phyloP scores from a whole-genome alignment of 2,113 vertebrate species.

The Trogon surrucura region DNA sequence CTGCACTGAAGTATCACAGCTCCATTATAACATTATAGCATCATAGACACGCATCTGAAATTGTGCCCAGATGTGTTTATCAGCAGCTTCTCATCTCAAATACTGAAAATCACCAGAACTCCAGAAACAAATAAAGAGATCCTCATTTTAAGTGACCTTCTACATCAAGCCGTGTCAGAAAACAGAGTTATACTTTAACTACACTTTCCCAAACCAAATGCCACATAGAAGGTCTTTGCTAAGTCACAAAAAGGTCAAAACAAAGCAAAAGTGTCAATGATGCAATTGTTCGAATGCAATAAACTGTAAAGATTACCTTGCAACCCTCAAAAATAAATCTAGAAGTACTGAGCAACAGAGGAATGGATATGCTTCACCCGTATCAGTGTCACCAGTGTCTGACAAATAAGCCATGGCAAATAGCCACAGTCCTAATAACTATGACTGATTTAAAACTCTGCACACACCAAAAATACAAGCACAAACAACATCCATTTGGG shows the following conservation, averaged over 20 bases:
- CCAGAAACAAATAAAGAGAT: background rate
- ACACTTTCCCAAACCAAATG: background rate
- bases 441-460: background rate
- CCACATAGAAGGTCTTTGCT: background rate
- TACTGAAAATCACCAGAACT: background rate
- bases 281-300: background rate
- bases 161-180: background rate
- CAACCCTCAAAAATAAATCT: background rate
- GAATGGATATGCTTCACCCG: background rate
- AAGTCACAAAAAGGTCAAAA: background rate
- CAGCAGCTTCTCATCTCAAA: background rate
- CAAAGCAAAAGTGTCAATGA: background rate
- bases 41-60: background rate
- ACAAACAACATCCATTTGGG: background rate
- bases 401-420: background rate
- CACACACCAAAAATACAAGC: background rate
- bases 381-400: background rate
- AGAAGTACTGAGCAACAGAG: background rate
- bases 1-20: background rate
- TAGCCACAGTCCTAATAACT: background rate
- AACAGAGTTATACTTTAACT: background rate
- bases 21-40: background rate
- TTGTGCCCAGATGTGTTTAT: background rate
- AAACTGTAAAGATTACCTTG: background rate
- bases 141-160: background rate